Evolutionary conservation across 2,113 vertebrate genomes (phyloP).

Genomic region (Chaenocephalus aceratus): DNA sequence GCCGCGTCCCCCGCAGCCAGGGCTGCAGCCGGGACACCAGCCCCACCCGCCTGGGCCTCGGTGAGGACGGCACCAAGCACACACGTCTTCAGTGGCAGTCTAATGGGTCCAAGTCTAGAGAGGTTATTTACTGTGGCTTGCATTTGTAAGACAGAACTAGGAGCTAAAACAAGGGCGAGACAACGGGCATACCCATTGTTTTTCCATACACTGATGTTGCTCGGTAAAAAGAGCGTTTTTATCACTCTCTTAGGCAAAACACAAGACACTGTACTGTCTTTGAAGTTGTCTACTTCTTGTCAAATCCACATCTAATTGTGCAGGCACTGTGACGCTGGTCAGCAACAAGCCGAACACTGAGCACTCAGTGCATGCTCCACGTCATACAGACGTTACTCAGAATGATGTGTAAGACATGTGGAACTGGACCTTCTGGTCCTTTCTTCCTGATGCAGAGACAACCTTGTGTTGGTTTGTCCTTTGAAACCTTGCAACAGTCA

Average conservation of each 20-base stretch:
- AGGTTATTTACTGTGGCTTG: no score
- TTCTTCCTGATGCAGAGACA: conserved; percentile 24
- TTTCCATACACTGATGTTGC: no score
- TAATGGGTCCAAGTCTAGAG: no score
- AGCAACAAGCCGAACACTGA: background rate
- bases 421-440: background rate
- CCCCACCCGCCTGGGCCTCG: conserved; percentile 93
- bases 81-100: background rate
- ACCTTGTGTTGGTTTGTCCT: background rate
- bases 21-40: conserved; percentile 98
- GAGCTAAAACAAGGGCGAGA: no score
- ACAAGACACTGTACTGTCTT: background rate
- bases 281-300: background rate
- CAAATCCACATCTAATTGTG: background rate
- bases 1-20: conserved; percentile 95
- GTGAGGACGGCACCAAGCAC: conserved; percentile 81
- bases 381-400: background rate
- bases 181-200: no score
- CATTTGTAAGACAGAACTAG: no score
- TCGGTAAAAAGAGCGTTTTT: no score
- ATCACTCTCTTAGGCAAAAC: background rate
- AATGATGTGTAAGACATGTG: background rate
- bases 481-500: background rate
- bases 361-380: background rate
- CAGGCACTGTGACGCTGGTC: background rate